Evolutionary conservation across 2,888 invertebrate genomes (phyloP), one percentile per base, ranked within the genome.

Genomic region (Coleophora deauratella): DNA sequence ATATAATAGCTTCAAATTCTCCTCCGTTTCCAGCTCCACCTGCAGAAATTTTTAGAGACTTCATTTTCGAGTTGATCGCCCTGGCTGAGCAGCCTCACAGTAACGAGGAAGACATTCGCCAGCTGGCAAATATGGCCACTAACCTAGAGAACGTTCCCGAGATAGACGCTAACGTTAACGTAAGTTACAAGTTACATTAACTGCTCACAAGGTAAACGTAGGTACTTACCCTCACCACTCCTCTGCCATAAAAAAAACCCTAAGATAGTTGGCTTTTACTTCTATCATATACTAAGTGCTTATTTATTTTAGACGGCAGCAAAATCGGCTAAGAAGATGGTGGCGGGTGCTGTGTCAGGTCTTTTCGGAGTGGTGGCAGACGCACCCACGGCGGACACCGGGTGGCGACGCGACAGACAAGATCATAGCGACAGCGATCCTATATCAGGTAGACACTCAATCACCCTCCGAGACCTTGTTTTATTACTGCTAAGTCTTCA

Each of bases 401-500:
- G 71, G 28, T 80, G 80, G 77, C 62, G 72, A 41, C 80, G 69
- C 38, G 82, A 76, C 37, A 62, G 84, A 1, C 76, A 78, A 28
- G 82, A 80, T 14, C 88, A 89, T 11, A 91, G 89, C 49, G 91
- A 91, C 58, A 91, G 90, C 55, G 90, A 91, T 49, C 88, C 88
- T 27, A 82, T 88, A 50, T 87, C 87, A 55, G 88, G 88, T 88
- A 50, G 6, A 28, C 3, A 34, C 7, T 8, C n/a, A n/a, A n/a
- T n/a, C n/a, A n/a, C n/a, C n/a, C n/a, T 3, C n/a, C n/a, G n/a
- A n/a, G n/a, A n/a, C n/a, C n/a, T n/a, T n/a, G n/a, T n/a, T n/a
- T n/a, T n/a, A n/a, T n/a, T n/a, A n/a, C n/a, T n/a, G n/a, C n/a
- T n/a, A n/a, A n/a, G n/a, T n/a, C n/a, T n/a, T n/a, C n/a, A n/a